These are phyloP conservation scores for Clarias batrachus DNA, from an alignment of 2,113 vertebrate genomes.

Conservation along the genomic window DNA sequence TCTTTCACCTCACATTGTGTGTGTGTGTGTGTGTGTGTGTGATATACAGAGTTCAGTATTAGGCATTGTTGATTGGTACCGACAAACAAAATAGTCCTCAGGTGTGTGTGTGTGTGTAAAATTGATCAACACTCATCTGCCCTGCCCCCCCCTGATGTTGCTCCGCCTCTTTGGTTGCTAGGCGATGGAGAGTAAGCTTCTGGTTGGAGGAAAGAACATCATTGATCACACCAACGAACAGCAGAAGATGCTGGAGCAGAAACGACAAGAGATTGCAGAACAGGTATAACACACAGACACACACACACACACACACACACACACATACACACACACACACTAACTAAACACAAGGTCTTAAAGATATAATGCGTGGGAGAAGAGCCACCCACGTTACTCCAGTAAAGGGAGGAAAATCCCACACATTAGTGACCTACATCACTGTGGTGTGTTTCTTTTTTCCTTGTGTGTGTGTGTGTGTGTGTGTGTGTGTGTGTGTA, in stretches of 20 bases:
- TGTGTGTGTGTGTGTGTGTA: slow-evolving; percentile 62
- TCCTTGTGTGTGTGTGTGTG: slow-evolving; percentile 51
- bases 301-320: slow-evolving; percentile 41
- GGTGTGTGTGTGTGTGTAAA: background rate
- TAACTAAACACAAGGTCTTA: background rate
- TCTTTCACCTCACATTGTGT: background rate
- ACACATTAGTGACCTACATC: background rate
- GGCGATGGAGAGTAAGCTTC: slow-evolving; percentile 89
- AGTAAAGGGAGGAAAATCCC: background rate
- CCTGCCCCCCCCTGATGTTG: slow-evolving; percentile 24
- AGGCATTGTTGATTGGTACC: background rate
- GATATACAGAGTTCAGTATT: background rate
- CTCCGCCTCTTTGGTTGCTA: slow-evolving; percentile 28
- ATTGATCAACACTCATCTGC: background rate
- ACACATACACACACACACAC: slow-evolving; percentile 43
- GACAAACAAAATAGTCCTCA: background rate
- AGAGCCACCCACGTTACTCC: slow-evolving; percentile 23
- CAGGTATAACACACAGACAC: slow-evolving; percentile 40
- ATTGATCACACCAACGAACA: slow-evolving; percentile 89
- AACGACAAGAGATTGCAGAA: slow-evolving; percentile 80
- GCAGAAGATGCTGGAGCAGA: slow-evolving; percentile 87
- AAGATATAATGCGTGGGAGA: background rate
- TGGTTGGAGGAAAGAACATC: slow-evolving; percentile 86
- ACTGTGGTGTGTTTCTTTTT: slow-evolving; percentile 1
- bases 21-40: slow-evolving; percentile 18